Evolutionary conservation across 2,113 vertebrate genomes (phyloP), one percentile per base, ranked within the genome.

Genomic region (Gila orcuttii): DNA sequence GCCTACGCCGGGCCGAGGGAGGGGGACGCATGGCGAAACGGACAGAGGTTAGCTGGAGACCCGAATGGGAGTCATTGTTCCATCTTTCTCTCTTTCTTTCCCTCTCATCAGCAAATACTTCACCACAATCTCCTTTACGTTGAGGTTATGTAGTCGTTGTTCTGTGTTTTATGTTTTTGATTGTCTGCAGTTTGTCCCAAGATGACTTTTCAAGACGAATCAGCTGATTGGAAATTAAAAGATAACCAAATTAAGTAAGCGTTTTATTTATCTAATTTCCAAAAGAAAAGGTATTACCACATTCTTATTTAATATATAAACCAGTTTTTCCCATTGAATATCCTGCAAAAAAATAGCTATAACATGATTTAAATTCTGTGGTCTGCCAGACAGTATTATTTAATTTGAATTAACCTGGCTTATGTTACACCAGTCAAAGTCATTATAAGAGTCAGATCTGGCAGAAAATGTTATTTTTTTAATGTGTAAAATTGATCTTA

Each of bases 11-110:
- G 69, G 80, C 79, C 78, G 81, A 78, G 86, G 60, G 69, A 52
- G 19, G 55, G 55, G 19, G 17, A 6, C 0, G 19, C 52, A 7
- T 4, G 19, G 45, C 28, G 81, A 82, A 64, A 74, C 42, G 73
- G 87, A 76, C 84, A 82, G 86, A 87, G 88, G 85, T 87, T 88
- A 87, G 52, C 45, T 31, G n/a, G 21, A 64, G 79, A 59, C 77
- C 39, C 52, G 71, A 80, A 83, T 83, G 85, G 82, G 79, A 85
- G 64, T 71, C 59, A 79, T 79, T 79, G 31, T 79, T 79, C 69
- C 12, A 15, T 8, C 31, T 68, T 75, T 78, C 25, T 62, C 45
- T 45, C 85, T 23, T 74, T 17, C 68, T 83, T 66, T 59, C 68
- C n/a, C 75, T 71, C 39, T 50, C 68, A 25, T 82, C 62, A 82